Evolutionary conservation across 2,113 vertebrate genomes (phyloP), one percentile per base, ranked within the genome.

Genomic region (Butorides virescens): DNA sequence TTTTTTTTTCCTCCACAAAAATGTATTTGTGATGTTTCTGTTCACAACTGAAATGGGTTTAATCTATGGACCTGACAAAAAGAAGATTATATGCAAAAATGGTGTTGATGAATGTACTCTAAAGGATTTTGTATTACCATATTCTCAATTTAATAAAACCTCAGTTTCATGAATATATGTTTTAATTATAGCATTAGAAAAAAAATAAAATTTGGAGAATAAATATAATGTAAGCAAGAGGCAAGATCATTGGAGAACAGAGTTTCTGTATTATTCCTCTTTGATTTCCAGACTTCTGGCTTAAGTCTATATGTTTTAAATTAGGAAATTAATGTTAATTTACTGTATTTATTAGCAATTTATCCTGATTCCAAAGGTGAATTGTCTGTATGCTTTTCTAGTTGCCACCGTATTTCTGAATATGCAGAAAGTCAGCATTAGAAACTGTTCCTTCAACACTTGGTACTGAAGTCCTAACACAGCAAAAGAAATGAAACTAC

Each of bases 101-200:
- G 2, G 2, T 71, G 46, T 39, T 87, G 58, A 91, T 80, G 15
- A 94, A 93, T 79, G 15, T 49, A 58, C 20, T 53, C 86, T 3
- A 10, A 52, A 92, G 82, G 34, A 32, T 21, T 27, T 18, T 53
- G 3, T 68, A 80, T 90, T 94, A 55, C 10, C 52, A 52, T 68
- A 82, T 92, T 95, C 37, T 52, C 55, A 88, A 50, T n/a, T 76
- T 87, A 91, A 47, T 90, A 87, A 87, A 93, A 79, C 10, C n/a
- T 86, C 13, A 9, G 26, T 79, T 97, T 91, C 42, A 71, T 71
- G 6, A 92, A 88, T 88, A 92, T 39, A 56, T 84, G 15, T 32
- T 94, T 92, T 88, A 86, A 92, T 91, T 73, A 74, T n/a, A 88
- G 5, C n/a, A 65, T 42, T 74, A 58, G n/a, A 15, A 36, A 58